Evolutionary conservation across 2,797 vertebrate genomes (phyloP).

Genomic region (Tauraco hartlaubi): DNA sequence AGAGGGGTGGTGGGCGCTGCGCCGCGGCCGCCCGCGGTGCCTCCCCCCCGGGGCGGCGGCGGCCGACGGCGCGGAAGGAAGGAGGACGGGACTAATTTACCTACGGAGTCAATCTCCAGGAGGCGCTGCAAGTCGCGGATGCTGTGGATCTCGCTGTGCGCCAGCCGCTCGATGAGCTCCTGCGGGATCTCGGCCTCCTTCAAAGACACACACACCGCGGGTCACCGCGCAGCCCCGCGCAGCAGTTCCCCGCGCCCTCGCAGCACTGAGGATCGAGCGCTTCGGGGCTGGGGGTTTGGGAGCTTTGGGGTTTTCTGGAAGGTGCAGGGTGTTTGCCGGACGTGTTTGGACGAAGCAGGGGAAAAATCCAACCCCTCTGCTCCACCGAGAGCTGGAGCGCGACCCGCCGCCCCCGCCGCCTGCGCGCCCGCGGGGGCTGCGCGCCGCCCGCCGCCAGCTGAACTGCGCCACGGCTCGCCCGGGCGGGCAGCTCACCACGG

Average conservation of each 20-base stretch:
- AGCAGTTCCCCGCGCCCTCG: neutral
- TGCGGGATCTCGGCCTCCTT: slow-evolving; percentile 96
- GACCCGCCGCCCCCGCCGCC: neutral
- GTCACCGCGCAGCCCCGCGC: slow-evolving; percentile 40
- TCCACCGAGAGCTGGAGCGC: neutral
- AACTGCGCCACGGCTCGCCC: neutral
- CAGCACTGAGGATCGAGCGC: neutral
- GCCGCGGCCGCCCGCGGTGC: slow-evolving; percentile 6
- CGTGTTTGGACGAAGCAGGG: neutral
- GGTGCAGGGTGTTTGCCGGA: neutral
- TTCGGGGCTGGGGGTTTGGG: neutral
- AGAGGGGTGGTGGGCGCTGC: neutral
- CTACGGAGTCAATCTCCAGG: slow-evolving; percentile 98
- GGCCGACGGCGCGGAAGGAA: slow-evolving; percentile 64
- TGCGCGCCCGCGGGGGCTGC: neutral
- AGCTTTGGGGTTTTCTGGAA: neutral
- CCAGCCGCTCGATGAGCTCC: slow-evolving; percentile 94
- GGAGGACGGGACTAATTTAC: slow-evolving; percentile 93
- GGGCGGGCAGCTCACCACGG: neutral
- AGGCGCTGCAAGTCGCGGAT: slow-evolving; percentile 99
- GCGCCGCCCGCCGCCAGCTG: neutral
- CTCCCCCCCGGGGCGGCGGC: slow-evolving; percentile 49
- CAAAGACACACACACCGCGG: slow-evolving; percentile 54
- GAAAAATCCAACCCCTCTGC: neutral
- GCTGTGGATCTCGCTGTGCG: slow-evolving; percentile 97